These are phyloP conservation scores for Gymnogyps californianus DNA, from an alignment of 2,113 vertebrate genomes.

Conservation along the genomic window DNA sequence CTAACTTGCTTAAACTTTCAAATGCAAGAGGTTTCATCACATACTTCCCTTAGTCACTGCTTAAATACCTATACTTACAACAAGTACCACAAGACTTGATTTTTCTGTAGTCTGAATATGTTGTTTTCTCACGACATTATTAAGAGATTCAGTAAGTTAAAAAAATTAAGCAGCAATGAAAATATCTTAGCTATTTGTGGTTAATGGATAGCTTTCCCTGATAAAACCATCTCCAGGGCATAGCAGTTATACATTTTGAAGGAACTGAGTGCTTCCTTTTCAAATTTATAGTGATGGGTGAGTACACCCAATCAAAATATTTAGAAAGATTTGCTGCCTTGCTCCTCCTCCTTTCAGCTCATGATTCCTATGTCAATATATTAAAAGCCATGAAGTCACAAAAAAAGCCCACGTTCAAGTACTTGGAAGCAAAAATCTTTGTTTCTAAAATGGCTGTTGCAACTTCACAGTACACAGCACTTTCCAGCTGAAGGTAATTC, in stretches of 20 bases:
- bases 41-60: neutral
- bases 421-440: neutral
- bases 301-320: neutral
- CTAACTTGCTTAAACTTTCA: neutral
- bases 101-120: neutral
- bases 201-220: neutral
- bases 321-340: neutral
- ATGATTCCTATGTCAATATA: neutral
- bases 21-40: neutral
- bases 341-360: neutral
- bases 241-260: neutral
- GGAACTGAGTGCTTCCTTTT: neutral
- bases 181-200: neutral
- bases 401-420: neutral
- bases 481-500: neutral
- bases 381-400: neutral
- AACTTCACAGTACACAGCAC: neutral
- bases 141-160: neutral
- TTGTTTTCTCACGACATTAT: neutral
- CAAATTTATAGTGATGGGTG: neutral
- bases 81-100: neutral
- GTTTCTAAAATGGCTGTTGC: neutral
- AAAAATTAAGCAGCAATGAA: neutral
- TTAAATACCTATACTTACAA: neutral
- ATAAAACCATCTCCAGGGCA: neutral